phyloP scores from a whole-genome alignment of 1,140 invertebrate species.

The Drosophila subpulchrella region DNA sequence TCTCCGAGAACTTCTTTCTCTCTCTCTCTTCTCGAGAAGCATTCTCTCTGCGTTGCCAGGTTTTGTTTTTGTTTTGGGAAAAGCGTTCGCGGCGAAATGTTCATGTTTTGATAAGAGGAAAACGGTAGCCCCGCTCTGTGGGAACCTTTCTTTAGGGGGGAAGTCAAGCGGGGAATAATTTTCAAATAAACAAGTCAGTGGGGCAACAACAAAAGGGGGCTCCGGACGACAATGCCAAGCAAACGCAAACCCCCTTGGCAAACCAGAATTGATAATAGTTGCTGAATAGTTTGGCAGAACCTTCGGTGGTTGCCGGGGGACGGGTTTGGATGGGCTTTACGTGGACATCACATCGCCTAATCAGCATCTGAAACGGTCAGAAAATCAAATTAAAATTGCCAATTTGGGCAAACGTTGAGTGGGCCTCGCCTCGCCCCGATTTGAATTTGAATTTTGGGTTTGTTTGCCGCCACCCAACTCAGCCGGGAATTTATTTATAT shows the following conservation, averaged over 20 bases:
- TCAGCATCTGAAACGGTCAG: slow-evolving; percentile 71
- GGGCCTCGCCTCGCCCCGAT: slow-evolving; percentile 42
- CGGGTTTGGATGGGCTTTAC: slow-evolving; percentile 1
- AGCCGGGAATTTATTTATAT: slow-evolving; percentile 74
- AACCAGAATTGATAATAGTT: slow-evolving; percentile 61
- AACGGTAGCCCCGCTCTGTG: slow-evolving; percentile 6
- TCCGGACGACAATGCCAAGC: background rate
- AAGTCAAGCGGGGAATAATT: slow-evolving; percentile 53
- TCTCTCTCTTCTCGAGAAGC: slow-evolving; percentile 25
- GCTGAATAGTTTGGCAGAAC: slow-evolving; percentile 44
- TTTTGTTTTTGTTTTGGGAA: slow-evolving; percentile 68
- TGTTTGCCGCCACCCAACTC: slow-evolving; percentile 51
- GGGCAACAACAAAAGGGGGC: slow-evolving; percentile 30
- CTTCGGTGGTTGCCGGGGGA: slow-evolving; percentile 1
- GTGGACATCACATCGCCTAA: slow-evolving; percentile 49
- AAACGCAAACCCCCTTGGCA: slow-evolving; percentile 3
- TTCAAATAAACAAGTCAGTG: slow-evolving; percentile 62
- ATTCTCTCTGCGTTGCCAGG: slow-evolving; percentile 39
- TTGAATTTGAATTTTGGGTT: slow-evolving; percentile 69
- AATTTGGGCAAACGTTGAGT: slow-evolving; percentile 58
- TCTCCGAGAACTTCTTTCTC: slow-evolving; percentile 8
- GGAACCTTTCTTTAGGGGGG: slow-evolving; percentile 8
- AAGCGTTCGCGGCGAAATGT: slow-evolving; percentile 55
- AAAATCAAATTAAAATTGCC: slow-evolving; percentile 80
- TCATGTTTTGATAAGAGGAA: slow-evolving; percentile 68